Percentiles rank a stretch among this genome's conserved stretches.
These are phyloP conservation scores for Dione juno DNA, from an alignment of 2,888 invertebrate species.

Conservation along the genomic window DNA sequence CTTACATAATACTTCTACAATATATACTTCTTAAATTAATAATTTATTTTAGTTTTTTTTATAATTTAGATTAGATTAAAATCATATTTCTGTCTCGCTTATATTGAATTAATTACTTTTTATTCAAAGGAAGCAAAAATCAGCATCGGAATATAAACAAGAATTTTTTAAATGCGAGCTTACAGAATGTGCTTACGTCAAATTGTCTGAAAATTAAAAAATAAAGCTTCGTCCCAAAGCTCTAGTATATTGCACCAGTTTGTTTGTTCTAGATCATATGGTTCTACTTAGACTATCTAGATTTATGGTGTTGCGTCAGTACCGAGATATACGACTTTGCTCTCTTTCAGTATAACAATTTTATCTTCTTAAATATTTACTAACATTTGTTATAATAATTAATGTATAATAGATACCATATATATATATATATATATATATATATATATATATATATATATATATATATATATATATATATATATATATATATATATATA, in stretches of 20 bases:
- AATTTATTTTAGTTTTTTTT: no score
- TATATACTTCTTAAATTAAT: no score
- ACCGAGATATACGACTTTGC: background rate
- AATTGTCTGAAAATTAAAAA: background rate
- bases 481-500: no score
- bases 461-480: no score
- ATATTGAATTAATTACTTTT: no score
- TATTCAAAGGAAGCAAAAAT: no score
- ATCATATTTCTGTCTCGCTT: no score
- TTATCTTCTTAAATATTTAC: slow-evolving; percentile 1
- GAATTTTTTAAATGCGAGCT: background rate
- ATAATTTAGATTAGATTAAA: no score
- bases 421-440: no score
- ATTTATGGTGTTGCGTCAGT: slow-evolving; percentile 20
- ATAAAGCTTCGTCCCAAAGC: background rate
- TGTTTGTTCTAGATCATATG: slow-evolving; percentile 26
- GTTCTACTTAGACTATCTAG: slow-evolving; percentile 12
- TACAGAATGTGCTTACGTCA: background rate
- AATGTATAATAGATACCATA: background rate
- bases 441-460: no score
- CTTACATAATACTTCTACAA: no score
- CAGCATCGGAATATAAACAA: no score
- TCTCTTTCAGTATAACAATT: background rate
- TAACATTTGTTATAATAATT: background rate
- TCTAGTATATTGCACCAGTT: slow-evolving; percentile 18